Percentiles rank a stretch among this genome's conserved stretches.
Evolutionary conservation across 2,113 vertebrate species (phyloP).

Genomic region (Eonycteris spelaea): DNA sequence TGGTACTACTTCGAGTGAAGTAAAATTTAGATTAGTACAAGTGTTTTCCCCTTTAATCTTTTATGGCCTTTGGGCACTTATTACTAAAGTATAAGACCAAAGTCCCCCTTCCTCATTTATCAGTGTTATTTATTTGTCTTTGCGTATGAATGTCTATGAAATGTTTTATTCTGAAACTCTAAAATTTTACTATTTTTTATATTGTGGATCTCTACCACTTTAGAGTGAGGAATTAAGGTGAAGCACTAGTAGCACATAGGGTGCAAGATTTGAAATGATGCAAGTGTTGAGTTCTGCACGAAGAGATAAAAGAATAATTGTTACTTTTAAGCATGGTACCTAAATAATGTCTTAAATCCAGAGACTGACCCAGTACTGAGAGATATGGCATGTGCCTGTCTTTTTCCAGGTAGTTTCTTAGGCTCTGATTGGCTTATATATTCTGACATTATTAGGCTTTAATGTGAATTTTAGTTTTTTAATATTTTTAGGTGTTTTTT

Average conservation of each 20-base stretch:
- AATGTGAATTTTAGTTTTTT: not conserved
- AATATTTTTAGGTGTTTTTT: not conserved
- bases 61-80: not conserved
- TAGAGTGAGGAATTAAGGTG: not conserved
- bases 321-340: no score
- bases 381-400: rapidly evolving
- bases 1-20: not conserved
- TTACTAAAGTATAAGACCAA: not conserved
- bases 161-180: not conserved
- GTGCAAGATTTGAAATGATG: not conserved
- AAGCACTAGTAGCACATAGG: rapidly evolving
- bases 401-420: not conserved
- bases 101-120: not conserved
- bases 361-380: no score
- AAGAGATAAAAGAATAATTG: not conserved
- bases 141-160: not conserved
- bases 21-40: not conserved
- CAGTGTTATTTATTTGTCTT: not conserved
- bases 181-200: not conserved
- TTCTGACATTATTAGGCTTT: not conserved
- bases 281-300: no score
- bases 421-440: not conserved
- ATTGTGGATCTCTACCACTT: not conserved
- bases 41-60: not conserved
- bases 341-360: not conserved